Conservation (phyloP, 1,140 invertebrate genomes). For the Pseudomyrmex gracilis region DNA sequence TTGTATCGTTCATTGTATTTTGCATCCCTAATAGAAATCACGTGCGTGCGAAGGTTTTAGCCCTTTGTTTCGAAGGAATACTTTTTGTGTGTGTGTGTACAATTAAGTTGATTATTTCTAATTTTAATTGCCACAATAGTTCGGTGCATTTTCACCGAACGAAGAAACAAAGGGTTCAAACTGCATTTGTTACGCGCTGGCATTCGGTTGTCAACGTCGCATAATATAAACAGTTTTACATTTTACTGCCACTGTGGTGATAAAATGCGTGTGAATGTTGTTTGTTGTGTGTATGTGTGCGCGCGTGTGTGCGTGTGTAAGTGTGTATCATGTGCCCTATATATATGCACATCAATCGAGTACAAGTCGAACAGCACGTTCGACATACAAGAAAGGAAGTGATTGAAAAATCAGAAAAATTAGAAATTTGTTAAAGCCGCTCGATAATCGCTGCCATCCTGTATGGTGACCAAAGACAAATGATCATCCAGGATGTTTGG, state of each 20-base stretch:
- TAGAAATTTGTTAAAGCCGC: neutral
- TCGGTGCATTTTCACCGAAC: neutral
- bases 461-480: no score
- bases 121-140: neutral
- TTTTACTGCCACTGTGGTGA: slow-evolving; percentile 67
- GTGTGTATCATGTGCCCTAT: neutral
- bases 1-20: slow-evolving; percentile 34
- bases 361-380: neutral
- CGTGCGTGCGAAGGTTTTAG: slow-evolving; percentile 17
- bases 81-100: neutral
- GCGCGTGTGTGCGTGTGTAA: neutral
- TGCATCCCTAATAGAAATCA: slow-evolving; percentile 52
- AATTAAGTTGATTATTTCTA: neutral
- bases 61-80: slow-evolving; percentile 17
- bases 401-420: no score
- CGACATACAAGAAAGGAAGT: neutral
- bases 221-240: slow-evolving; percentile 48
- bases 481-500: no score
- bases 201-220: slow-evolving; percentile 51
- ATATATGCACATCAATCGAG: slow-evolving; percentile 1
- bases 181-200: slow-evolving; percentile 57
- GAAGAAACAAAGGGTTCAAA: slow-evolving; percentile 36
- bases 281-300: neutral
- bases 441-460: no score
- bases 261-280: slow-evolving; percentile 5